Base-by-base conservation (phyloP, 2,888 invertebrate species). In the Apamea crenata region DNA sequence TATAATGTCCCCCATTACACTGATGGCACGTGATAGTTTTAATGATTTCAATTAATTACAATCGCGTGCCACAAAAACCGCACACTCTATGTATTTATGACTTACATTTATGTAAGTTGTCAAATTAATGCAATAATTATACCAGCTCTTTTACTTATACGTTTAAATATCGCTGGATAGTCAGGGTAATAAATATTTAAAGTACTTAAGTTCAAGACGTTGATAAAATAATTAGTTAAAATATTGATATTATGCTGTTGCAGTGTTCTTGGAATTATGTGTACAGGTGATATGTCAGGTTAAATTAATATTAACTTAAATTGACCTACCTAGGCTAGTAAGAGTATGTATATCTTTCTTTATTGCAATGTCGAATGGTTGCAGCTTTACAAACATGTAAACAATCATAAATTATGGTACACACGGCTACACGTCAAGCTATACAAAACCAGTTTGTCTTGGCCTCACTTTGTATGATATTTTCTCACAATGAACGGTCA, bases 31-130 rank as follows among this genome's bases (percentile, higher is more conserved):
- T 83, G 89, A 89, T 89, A 89, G 69, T 85, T 84, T 80, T 89
- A 88, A 88, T 78, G 78, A 87, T 87, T 75, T 78, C 81, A 78
- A 88, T 89, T 88, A 89, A 90, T 90, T 88, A 87, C 78, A 83
- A 36, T 85, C 83, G 82, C 83, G 84, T 90, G 87, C 83, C 50
- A 76, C 78, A 84, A 88, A 83, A 88, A 82, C 84, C 50, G 80
- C 88, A 79, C 77, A 78, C 74, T 68, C 65, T 82, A 56, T 56
- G 25, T 53, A 77, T 25, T 25, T 56, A 77, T 70, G 81, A 74
- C 67, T 71, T 75, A 77, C 82, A 83, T 84, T 82, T 85, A 82
- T 77, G 81, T 83, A 78, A 81, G 65, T 80, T 88, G 88, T 84
- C 88, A 86, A 88, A 87, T 87, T 85, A 83, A 86, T 83, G 80